These are phyloP conservation scores for Tichodroma muraria DNA, from an alignment of 2,113 vertebrate genomes.

Conservation along the genomic window DNA sequence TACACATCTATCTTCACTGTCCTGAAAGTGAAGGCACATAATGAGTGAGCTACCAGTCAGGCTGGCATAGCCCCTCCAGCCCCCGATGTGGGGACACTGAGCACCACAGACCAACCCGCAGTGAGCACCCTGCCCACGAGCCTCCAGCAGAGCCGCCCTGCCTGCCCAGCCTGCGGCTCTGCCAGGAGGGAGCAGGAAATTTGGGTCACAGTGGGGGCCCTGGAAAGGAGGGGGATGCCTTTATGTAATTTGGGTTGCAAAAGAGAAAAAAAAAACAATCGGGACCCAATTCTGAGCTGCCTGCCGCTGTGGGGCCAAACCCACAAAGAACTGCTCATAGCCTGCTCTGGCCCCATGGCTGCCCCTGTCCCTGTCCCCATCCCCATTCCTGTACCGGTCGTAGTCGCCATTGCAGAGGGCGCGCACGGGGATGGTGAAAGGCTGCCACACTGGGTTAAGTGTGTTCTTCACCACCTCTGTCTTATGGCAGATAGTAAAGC, in stretches of 20 bases:
- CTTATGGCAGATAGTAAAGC: constrained; percentile 93
- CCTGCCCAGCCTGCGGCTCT: neutral
- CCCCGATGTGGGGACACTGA: neutral
- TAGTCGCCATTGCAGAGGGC: constrained; percentile 96
- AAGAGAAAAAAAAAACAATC: neutral
- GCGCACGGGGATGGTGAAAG: constrained; percentile 94
- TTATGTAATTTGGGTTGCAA: constrained; percentile 11
- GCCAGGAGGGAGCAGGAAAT: neutral
- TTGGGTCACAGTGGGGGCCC: constrained; percentile 3
- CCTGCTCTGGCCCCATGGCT: neutral
- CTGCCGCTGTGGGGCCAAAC: accelerated
- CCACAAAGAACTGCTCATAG: neutral
- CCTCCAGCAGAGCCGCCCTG: neutral
- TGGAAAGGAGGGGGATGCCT: neutral
- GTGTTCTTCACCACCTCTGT: constrained; percentile 95
- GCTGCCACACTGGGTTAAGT: constrained; percentile 94
- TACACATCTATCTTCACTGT: constrained; percentile 95
- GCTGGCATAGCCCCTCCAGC: neutral
- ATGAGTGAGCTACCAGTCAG: neutral
- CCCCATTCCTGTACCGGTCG: constrained; percentile 75
- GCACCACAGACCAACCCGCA: accelerated
- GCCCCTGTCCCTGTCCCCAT: neutral
- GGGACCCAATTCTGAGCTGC: neutral
- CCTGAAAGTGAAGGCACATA: constrained; percentile 65
- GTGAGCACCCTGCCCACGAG: neutral